A percentile compares a stretch with the other conserved stretches of the same genome.
Evolutionary conservation across 2,888 invertebrate species (phyloP).

Genomic region (Chelonus formosanus): DNA sequence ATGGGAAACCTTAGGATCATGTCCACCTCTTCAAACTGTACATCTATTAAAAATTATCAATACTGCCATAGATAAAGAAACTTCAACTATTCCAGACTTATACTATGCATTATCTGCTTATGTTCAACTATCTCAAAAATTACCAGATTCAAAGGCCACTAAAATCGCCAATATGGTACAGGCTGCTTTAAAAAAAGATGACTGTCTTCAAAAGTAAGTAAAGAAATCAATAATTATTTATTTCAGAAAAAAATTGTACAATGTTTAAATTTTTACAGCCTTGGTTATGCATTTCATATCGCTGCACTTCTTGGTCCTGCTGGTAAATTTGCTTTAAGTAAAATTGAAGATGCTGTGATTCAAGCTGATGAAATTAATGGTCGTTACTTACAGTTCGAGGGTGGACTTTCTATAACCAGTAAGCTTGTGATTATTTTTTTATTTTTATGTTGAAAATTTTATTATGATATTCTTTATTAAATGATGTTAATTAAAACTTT

Average conservation of each 20-base stretch:
- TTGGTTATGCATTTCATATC: constrained; percentile 85
- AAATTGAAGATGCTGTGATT: constrained; percentile 90
- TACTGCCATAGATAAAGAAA: constrained; percentile 72
- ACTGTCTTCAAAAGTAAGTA: constrained; percentile 74
- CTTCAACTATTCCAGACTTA: constrained; percentile 74
- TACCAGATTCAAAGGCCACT: constrained; percentile 69
- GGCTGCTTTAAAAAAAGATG: constrained; percentile 84
- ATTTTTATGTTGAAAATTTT: not conserved
- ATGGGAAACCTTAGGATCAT: constrained; percentile 70
- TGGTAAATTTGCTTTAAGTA: constrained; percentile 74
- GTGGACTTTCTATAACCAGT: constrained; percentile 81
- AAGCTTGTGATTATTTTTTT: constrained; percentile 36
- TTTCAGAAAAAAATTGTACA: not conserved
- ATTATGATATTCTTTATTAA: too few species aligned
- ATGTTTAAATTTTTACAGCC: constrained; percentile 65
- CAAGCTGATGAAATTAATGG: constrained; percentile 96
- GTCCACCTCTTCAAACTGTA: constrained; percentile 68
- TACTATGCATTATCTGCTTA: constrained; percentile 79
- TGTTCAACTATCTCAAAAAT: constrained; percentile 73
- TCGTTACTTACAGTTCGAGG: constrained; percentile 89
- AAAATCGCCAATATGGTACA: constrained; percentile 79
- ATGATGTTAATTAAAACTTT: constrained; percentile 49
- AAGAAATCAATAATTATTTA: not conserved
- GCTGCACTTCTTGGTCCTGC: constrained; percentile 79
- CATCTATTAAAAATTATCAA: constrained; percentile 66